Evolutionary conservation across 2,113 vertebrate genomes (phyloP), one percentile per base, ranked within the genome.

Genomic region (Lophotis ruficrista): DNA sequence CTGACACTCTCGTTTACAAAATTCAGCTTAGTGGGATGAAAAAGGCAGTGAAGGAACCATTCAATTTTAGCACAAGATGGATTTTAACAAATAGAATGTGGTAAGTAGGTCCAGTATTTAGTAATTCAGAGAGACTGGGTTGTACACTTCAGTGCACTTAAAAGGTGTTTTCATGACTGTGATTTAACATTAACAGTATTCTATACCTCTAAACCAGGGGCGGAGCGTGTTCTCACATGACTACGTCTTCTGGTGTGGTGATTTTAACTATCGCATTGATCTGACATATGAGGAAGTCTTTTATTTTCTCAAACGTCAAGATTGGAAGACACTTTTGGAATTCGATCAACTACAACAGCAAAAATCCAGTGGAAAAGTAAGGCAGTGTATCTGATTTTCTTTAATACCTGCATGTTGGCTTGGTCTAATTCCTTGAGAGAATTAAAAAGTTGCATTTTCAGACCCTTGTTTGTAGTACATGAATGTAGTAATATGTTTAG

Each of bases 221-320:
- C 97, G 90, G 81, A 98, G 91, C 6, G 62, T 98, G 43, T 98
- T 98, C 81, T 98, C 98, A 43, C 98, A 98, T 4, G 98, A 98
- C 89, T 98, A 98, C 5, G 98, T 98, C 53, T 98, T 98, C 80
- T 98, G 98, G 98, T 98, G 98, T 53, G 98, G 98, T 0, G 98
- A 98, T 81, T 98, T 98, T 91, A 98, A 98, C 96, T 98, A 98
- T 86, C 98, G 98, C 85, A 98, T 98, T 9, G 98, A 98, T 45
- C 97, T 98, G 22, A 98, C 98, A 0, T 98, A 98, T 0, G 98
- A 98, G 56, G 98, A 98, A 93, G 98, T 98, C 72, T 98, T 98
- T 84, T 98, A 98, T 88, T 98, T 98, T 90, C 97, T 98, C 47
- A 98, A 98, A 90, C 97, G 98, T 76, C 98, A 98, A 91, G 98